phyloP scores from a whole-genome alignment of 2,113 vertebrate species.

The Dromas ardeola region DNA sequence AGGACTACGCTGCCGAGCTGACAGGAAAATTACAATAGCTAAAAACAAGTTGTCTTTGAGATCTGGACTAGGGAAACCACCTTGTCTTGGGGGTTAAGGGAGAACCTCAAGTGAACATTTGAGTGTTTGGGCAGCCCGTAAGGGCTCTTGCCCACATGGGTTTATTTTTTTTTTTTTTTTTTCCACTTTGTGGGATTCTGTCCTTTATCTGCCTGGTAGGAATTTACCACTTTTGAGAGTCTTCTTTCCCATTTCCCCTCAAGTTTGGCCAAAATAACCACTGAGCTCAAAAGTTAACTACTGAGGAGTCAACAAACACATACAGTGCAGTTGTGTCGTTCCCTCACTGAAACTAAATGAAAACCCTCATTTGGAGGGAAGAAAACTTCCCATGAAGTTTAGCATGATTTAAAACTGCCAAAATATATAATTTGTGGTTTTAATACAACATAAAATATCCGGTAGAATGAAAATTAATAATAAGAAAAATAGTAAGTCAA shows the following conservation, averaged over 20 bases:
- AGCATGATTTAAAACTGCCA: not conserved
- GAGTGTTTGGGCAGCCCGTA: not conserved
- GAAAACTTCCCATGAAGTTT: not conserved
- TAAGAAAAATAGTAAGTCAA: not conserved
- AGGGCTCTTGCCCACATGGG: not conserved
- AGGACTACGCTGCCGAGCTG: not conserved
- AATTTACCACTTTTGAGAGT: not conserved
- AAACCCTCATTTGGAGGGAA: not conserved
- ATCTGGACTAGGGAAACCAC: not conserved
- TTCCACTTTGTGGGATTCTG: not conserved
- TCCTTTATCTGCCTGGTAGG: not conserved
- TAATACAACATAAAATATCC: not conserved
- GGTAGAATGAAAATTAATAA: not conserved
- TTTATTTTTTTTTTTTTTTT: not conserved
- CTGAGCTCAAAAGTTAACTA: not conserved
- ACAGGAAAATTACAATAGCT: not conserved
- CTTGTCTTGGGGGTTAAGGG: not conserved
- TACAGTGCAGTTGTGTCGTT: not conserved
- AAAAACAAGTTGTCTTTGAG: not conserved
- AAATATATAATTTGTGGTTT: not conserved
- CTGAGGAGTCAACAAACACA: not conserved
- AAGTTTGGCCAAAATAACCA: not conserved
- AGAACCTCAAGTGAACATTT: not conserved
- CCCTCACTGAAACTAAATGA: not conserved
- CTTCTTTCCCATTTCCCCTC: not conserved